These are phyloP conservation scores for Sebastes elongatus DNA, from an alignment of 2,797 vertebrate genomes.

Conservation along the genomic window DNA sequence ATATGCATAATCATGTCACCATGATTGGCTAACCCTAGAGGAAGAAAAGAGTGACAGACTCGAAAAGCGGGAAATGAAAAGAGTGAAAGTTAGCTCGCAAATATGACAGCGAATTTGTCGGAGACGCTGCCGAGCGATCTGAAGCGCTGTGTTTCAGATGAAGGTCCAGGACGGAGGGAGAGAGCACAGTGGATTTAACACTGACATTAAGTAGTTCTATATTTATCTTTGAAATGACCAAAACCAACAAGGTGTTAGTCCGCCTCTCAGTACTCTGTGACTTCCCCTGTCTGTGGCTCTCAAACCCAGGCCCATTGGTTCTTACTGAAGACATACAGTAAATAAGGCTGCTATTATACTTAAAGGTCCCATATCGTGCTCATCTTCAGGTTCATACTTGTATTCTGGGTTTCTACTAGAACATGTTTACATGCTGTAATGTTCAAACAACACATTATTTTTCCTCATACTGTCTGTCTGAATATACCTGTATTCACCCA, in stretches of 20 bases:
- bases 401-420: no score
- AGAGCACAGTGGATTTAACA: not conserved
- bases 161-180: not conserved
- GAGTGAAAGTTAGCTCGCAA: slow-evolving; percentile 8
- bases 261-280: not conserved
- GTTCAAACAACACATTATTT: no score
- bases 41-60: slow-evolving; percentile 41
- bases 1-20: slow-evolving; percentile 64
- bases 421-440: no score
- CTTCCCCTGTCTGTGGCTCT: not conserved
- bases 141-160: not conserved
- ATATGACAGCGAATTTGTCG: slow-evolving; percentile 6
- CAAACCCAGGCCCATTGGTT: no score
- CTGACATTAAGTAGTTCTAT: not conserved
- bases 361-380: no score
- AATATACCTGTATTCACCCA: no score
- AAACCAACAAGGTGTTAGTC: not conserved
- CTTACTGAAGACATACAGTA: no score
- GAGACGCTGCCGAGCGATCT: not conserved
- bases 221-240: not conserved
- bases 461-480: no score
- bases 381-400: no score
- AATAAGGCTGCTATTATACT: no score
- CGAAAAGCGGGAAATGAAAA: not conserved
- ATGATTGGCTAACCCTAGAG: slow-evolving; percentile 56